Evolutionary conservation across 2,113 vertebrate species (phyloP), one percentile per base, ranked within the genome.

Genomic region (Tauraco erythrolophus): DNA sequence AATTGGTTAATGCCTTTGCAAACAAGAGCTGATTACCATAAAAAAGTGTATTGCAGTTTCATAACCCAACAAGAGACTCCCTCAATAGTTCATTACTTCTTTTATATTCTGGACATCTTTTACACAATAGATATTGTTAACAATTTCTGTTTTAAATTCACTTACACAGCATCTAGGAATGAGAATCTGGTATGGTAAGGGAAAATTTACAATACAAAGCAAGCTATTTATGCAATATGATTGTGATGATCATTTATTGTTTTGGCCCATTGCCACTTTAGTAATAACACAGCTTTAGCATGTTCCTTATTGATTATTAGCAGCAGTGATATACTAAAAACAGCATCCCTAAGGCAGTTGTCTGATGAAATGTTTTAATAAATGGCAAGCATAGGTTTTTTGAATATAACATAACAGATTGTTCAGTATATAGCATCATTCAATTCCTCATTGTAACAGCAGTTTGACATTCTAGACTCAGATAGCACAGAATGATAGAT

Each of bases 391-490:
- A 2, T 46, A 61, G 65, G 65, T 79, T 94, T 33, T 66, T 46
- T 37, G 37, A 53, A 81, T 35, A 27, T 27, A 50, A 53, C 23
- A 30, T 22, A 83, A 51, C 31, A 65, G 30, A 84, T 7, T 60
- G 14, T 31, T 84, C 39, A 56, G 9, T n/a, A 76, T 12, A 39
- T 6, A 85, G 16, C 1, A 3, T 51, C 92, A 88, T 91, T 97
- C 89, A 97, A 90, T 95, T 95, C 54, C 70, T 68, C 45, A 71
- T 75, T 81, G 53, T 53, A 97, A 94, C 10, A 81, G 41, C 53
- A 82, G 14, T 77, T 89, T 91, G 70, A 91, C 17, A 93, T 95
- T 95, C 51, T 89, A 91, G 58, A 80, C 76, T 91, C 84, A 94
- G 86, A 51, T 24, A 96, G 45, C 50, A 14, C 3, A 37, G 27